Evolutionary conservation across 2,888 invertebrate genomes (phyloP).

Genomic region (Halocaridina rubra): DNA sequence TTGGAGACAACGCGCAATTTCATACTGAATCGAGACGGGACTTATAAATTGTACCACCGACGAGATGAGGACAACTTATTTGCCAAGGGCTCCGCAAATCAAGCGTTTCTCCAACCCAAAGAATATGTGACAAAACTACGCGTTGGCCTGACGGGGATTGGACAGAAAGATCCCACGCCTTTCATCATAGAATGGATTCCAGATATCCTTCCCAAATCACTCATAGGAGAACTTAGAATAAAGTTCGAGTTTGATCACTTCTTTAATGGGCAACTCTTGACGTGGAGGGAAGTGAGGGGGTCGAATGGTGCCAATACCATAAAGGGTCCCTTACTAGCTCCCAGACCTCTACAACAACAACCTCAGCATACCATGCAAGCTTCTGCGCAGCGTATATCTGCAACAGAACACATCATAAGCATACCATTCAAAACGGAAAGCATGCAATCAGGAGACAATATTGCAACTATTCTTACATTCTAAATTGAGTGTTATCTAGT

Average conservation of each 20-base stretch:
- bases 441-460: slow-evolving; percentile 42
- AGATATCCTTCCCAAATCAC: slow-evolving; percentile 76
- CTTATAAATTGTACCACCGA: slow-evolving; percentile 65
- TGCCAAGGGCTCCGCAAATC: slow-evolving; percentile 67
- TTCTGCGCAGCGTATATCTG: slow-evolving; percentile 20
- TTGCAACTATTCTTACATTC: slow-evolving; percentile 53
- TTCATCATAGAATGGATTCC: slow-evolving; percentile 84
- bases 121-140: slow-evolving; percentile 76
- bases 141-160: slow-evolving; percentile 72
- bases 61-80: slow-evolving; percentile 69
- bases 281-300: slow-evolving; percentile 11
- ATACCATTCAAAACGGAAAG: slow-evolving; percentile 49
- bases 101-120: slow-evolving; percentile 72
- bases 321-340: slow-evolving; percentile 40
- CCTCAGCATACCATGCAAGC: slow-evolving; percentile 20
- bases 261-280: slow-evolving; percentile 70
- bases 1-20: slow-evolving; percentile 74
- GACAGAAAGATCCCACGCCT: slow-evolving; percentile 74
- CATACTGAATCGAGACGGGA: slow-evolving; percentile 56
- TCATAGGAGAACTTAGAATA: slow-evolving; percentile 79
- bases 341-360: slow-evolving; percentile 32
- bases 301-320: too few species aligned
- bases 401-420: slow-evolving; percentile 49
- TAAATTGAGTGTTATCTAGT: slow-evolving; percentile 10
- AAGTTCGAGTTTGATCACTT: slow-evolving; percentile 79